A percentile compares a stretch with the other conserved stretches of the same genome.
These are phyloP conservation scores for Habrosyne pyritoides DNA, from an alignment of 2,888 invertebrate species.

Conservation along the genomic window DNA sequence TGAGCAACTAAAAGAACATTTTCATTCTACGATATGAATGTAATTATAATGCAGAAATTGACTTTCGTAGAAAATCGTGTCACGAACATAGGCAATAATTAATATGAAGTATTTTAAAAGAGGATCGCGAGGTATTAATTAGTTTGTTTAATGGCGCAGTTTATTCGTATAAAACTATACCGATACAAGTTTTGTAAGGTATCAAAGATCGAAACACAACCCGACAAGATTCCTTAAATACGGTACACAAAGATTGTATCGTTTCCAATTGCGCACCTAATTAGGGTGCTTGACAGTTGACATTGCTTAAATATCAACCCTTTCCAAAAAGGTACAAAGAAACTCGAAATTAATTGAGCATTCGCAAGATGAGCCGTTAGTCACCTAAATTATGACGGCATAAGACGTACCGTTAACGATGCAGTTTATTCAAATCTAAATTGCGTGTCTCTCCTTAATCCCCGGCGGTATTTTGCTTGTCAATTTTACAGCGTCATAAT, in stretches of 20 bases:
- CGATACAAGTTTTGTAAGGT: background rate
- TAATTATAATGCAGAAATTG: background rate
- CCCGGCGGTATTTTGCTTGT: constrained; percentile 25
- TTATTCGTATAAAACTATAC: background rate
- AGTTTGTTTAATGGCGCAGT: background rate
- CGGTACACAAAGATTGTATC: constrained; percentile 41
- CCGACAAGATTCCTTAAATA: constrained; percentile 34
- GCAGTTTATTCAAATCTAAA: background rate
- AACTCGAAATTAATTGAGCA: constrained; percentile 39
- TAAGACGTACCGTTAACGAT: background rate
- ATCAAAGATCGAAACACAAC: constrained; percentile 20
- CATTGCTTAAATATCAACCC: constrained; percentile 38
- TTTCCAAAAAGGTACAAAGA: constrained; percentile 32
- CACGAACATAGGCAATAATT: background rate
- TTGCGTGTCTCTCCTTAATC: background rate
- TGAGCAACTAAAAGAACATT: background rate
- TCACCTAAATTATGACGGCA: background rate
- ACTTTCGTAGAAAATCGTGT: background rate
- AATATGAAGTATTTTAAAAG: no score
- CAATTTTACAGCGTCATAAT: constrained; percentile 40
- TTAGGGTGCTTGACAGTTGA: constrained; percentile 44
- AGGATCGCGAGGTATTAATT: background rate
- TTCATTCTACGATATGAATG: background rate
- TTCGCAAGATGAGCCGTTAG: constrained; percentile 2
- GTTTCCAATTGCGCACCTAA: constrained; percentile 50